phyloP scores from a whole-genome alignment of 2,113 vertebrate species.

The Aspiorhynchus laticeps region DNA sequence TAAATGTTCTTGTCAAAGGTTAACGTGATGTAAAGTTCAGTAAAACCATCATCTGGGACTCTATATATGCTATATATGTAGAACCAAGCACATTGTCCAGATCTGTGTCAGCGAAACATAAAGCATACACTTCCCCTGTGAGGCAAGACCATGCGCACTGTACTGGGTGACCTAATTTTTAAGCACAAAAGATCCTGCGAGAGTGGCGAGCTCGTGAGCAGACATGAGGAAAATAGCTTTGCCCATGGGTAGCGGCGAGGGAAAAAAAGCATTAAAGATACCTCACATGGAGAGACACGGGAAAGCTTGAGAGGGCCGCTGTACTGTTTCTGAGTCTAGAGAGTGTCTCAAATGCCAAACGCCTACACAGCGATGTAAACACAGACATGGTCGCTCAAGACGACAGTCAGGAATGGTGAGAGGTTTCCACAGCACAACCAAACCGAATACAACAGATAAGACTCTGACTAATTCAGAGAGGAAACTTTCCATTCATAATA shows the following conservation, averaged over 20 bases:
- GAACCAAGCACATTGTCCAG: constrained; percentile 17
- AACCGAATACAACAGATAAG: not conserved
- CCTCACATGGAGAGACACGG: constrained; percentile 18
- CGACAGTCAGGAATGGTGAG: not conserved
- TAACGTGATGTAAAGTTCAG: not conserved
- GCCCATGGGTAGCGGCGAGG: constrained; percentile 45
- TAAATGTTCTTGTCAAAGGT: not conserved
- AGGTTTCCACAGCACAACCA: not conserved
- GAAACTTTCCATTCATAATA: constrained; percentile 5
- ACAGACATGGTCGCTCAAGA: constrained; percentile 34
- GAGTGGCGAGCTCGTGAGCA: constrained; percentile 42
- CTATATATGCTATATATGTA: not conserved
- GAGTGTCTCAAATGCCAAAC: constrained; percentile 33
- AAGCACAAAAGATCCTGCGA: constrained; percentile 52
- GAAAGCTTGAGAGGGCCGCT: not conserved
- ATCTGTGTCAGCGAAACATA: constrained; percentile 33
- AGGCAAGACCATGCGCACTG: constrained; percentile 46
- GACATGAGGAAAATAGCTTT: constrained; percentile 45
- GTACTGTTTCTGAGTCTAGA: constrained; percentile 7
- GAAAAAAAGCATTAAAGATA: constrained; percentile 16
- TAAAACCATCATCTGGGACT: not conserved
- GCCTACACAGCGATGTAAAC: constrained; percentile 40
- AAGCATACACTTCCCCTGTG: constrained; percentile 56
- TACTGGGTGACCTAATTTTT: constrained; percentile 70
- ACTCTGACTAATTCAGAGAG: constrained; percentile 11